Percentiles rank a stretch among this genome's conserved stretches.
phyloP scores from a whole-genome alignment of 2,113 vertebrate genomes.

The Dolichotis patagonum region DNA sequence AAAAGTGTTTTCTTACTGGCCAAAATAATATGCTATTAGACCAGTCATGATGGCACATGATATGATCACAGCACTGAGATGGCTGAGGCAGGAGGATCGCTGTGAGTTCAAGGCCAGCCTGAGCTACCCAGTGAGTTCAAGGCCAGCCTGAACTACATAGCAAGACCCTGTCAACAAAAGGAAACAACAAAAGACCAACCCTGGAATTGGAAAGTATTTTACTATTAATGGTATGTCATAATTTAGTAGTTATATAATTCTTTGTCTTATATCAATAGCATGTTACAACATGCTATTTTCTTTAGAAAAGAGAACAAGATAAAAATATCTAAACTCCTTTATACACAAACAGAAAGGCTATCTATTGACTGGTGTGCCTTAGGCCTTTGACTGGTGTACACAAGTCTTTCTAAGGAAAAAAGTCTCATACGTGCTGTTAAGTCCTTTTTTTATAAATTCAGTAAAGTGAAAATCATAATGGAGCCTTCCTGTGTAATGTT shows the following conservation, averaged over 20 bases:
- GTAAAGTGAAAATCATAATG: not conserved
- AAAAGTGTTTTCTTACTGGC: not conserved
- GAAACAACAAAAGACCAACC: not conserved
- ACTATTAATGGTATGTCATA: not conserved
- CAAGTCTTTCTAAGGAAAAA: not conserved
- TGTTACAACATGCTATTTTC: not conserved
- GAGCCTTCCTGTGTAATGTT: not conserved
- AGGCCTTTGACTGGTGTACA: no score
- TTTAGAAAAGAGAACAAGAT: slow-evolving; percentile 35
- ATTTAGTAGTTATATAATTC: slow-evolving; percentile 42
- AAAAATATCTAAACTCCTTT: slow-evolving; percentile 5
- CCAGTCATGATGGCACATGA: not conserved
- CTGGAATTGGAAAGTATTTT: slow-evolving; percentile 46
- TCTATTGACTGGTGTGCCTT: not conserved
- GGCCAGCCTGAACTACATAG: not conserved
- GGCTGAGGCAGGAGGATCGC: not conserved
- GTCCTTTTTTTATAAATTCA: not conserved
- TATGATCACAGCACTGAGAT: not conserved
- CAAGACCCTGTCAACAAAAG: not conserved
- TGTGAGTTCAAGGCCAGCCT: not conserved
- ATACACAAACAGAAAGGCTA: not conserved
- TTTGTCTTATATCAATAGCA: not conserved
- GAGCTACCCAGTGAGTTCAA: not conserved
- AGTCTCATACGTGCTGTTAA: not conserved
- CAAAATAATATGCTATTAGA: not conserved